These are phyloP conservation scores for Sinodicranocentrus sp. DNA, from an alignment of 2,888 invertebrate species.

Conservation along the genomic window DNA sequence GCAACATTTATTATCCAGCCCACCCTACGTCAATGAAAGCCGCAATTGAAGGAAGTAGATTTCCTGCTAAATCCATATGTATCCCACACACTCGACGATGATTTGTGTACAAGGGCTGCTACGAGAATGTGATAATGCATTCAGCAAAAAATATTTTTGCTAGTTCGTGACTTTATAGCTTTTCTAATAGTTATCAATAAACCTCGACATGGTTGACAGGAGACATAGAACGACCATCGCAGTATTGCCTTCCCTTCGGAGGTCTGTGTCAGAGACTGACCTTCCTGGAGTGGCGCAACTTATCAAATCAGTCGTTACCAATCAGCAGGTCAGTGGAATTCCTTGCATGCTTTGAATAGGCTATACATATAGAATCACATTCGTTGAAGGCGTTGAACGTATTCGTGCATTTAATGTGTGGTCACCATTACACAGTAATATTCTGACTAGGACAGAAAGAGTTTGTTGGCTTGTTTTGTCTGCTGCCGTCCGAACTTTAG, in stretches of 20 bases:
- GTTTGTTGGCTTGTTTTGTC: slow-evolving; percentile 17
- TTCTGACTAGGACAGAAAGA: too few relatives aligned
- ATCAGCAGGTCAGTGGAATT: slow-evolving; percentile 57
- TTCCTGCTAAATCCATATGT: slow-evolving; percentile 42
- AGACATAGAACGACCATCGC: slow-evolving; percentile 71
- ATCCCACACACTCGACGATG: neutral
- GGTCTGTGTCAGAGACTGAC: slow-evolving; percentile 72
- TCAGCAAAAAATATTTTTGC: neutral
- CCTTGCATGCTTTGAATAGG: neutral
- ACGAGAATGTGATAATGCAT: neutral
- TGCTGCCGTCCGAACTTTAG: slow-evolving; percentile 17
- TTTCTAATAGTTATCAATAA: slow-evolving; percentile 1
- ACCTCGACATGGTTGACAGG: slow-evolving; percentile 58
- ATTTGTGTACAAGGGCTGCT: neutral
- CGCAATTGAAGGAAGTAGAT: slow-evolving; percentile 58
- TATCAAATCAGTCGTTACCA: slow-evolving; percentile 68
- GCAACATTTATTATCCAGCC: neutral
- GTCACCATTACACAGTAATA: too few relatives aligned
- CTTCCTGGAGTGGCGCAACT: slow-evolving; percentile 73
- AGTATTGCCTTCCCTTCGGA: slow-evolving; percentile 70
- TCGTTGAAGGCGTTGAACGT: neutral
- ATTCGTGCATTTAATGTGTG: too few relatives aligned
- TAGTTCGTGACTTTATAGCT: slow-evolving; percentile 9
- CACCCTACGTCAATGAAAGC: slow-evolving; percentile 66
- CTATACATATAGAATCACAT: neutral